Evolutionary conservation across 2,888 invertebrate species (phyloP).

Genomic region (Tipula vernalis): DNA sequence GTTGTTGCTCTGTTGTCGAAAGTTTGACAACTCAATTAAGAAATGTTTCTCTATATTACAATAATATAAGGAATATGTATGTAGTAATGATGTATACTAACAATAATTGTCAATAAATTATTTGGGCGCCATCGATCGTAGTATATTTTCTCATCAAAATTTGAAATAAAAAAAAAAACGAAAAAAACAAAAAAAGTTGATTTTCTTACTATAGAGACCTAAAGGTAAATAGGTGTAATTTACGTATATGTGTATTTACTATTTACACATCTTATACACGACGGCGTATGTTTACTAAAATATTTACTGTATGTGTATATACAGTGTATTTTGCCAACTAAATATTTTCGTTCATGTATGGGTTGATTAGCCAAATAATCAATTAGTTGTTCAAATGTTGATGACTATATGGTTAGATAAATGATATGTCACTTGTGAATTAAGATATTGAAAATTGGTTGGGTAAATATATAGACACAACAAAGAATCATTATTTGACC

Average conservation of each 20-base stretch:
- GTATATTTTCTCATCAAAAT: background rate
- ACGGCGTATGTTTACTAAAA: background rate
- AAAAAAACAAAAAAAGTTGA: background rate
- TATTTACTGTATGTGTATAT: background rate
- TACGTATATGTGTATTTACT: background rate
- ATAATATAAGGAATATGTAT: background rate
- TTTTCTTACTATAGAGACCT: background rate
- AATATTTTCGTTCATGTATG: background rate
- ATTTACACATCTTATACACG: background rate
- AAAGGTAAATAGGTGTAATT: background rate
- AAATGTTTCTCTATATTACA: background rate
- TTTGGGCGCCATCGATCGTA: background rate
- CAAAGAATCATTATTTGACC: background rate
- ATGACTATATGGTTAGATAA: background rate
- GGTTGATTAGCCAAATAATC: background rate
- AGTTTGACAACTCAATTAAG: background rate
- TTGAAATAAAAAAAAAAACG: background rate
- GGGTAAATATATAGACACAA: background rate
- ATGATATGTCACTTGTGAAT: constrained; percentile 4
- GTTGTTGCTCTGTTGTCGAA: background rate
- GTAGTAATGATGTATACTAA: background rate
- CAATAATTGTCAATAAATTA: background rate
- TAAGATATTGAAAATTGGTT: background rate
- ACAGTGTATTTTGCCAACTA: background rate
- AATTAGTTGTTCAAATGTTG: constrained; percentile 4